Conservation (phyloP, 2,888 invertebrate species). For the Drosophila nigricruria region DNA sequence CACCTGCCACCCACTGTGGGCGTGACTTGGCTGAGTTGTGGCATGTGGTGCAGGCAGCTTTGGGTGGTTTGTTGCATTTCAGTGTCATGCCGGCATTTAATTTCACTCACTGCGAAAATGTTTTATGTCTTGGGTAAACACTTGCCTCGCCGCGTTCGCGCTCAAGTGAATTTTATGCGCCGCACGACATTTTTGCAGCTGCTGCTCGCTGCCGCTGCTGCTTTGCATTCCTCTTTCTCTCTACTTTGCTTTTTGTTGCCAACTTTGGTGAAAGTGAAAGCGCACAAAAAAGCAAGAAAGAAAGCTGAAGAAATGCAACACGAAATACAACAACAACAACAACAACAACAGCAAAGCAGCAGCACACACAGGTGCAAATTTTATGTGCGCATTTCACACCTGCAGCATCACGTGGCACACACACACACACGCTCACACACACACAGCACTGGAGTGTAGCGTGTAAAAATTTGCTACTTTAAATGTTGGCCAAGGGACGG, state of each 20-base stretch:
- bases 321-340: slow-evolving; percentile 40
- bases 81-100: slow-evolving; percentile 80
- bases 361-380: slow-evolving; percentile 67
- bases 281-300: slow-evolving; percentile 33
- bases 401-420: slow-evolving; percentile 52
- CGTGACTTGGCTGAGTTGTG: slow-evolving; percentile 16
- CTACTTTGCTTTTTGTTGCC: slow-evolving; percentile 27
- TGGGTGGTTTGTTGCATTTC: slow-evolving; percentile 64
- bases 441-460: slow-evolving; percentile 28
- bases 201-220: slow-evolving; percentile 29
- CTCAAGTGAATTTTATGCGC: slow-evolving; percentile 73
- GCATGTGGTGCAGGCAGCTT: slow-evolving; percentile 15
- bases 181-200: slow-evolving; percentile 75
- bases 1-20: slow-evolving; percentile 18
- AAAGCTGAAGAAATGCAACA: slow-evolving; percentile 26
- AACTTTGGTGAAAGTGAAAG: slow-evolving; percentile 68
- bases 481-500: slow-evolving; percentile 61
- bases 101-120: slow-evolving; percentile 78
- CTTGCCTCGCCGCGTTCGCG: slow-evolving; percentile 55
- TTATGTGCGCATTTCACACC: slow-evolving; percentile 78
- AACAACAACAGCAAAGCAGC: slow-evolving; percentile 43
- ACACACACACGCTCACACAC: slow-evolving; percentile 23
- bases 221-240: slow-evolving; percentile 51
- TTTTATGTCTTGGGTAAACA: slow-evolving; percentile 81
- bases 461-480: slow-evolving; percentile 73